phyloP scores from a whole-genome alignment of 1,140 invertebrate species.

The Euwallacea fornicatus region DNA sequence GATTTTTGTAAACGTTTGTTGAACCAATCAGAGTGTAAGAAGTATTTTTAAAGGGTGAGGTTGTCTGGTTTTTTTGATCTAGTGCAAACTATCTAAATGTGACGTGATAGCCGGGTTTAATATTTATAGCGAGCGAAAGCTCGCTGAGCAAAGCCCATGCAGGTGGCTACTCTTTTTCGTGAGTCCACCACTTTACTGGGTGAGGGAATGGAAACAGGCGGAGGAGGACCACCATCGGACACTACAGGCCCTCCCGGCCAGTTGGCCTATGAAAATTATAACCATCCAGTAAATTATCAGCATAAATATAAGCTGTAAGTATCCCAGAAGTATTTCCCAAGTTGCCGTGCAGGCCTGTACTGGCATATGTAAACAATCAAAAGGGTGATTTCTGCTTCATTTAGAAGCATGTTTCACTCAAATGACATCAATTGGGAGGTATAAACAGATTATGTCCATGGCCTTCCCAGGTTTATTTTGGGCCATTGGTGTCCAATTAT shows the following conservation, averaged over 20 bases:
- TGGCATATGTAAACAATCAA: slow-evolving; percentile 43
- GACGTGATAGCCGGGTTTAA: slow-evolving; percentile 46
- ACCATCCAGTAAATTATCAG: slow-evolving; percentile 50
- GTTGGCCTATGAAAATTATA: slow-evolving; percentile 51
- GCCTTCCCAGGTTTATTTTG: no score
- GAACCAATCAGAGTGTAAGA: slow-evolving; percentile 55
- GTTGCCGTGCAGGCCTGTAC: slow-evolving; percentile 7
- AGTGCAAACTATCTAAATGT: slow-evolving; percentile 47
- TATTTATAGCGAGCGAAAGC: slow-evolving; percentile 46
- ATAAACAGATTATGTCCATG: no score
- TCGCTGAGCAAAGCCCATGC: slow-evolving; percentile 57
- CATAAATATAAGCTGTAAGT: slow-evolving; percentile 55
- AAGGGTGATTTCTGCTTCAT: no score
- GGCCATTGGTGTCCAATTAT: no score
- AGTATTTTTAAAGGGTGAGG: slow-evolving; percentile 57
- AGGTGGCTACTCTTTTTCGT: slow-evolving; percentile 70
- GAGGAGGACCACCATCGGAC: slow-evolving; percentile 47
- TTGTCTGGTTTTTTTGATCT: slow-evolving; percentile 52
- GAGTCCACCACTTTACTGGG: slow-evolving; percentile 69
- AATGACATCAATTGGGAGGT: no score
- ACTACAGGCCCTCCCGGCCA: slow-evolving; percentile 47
- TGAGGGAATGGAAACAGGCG: slow-evolving; percentile 61
- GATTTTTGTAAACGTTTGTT: slow-evolving; percentile 56
- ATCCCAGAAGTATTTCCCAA: slow-evolving; percentile 4
- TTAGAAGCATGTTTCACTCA: no score